phyloP scores from a whole-genome alignment of 2,888 invertebrate genomes.

The Nymphalis c-album region DNA sequence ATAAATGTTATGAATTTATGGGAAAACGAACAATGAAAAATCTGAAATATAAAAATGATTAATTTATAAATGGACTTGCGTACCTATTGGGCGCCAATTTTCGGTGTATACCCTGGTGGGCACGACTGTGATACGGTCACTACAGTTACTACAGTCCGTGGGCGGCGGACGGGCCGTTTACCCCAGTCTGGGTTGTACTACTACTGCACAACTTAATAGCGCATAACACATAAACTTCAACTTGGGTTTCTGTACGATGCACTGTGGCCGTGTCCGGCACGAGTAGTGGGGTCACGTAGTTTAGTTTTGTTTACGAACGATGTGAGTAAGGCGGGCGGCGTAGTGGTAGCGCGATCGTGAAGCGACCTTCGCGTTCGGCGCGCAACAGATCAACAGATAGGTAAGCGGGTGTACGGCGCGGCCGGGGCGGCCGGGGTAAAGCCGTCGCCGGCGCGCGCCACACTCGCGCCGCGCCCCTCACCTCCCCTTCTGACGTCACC shows the following conservation, averaged over 20 bases:
- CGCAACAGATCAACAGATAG: slow-evolving; percentile 71
- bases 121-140: slow-evolving; percentile 50
- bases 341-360: slow-evolving; percentile 43
- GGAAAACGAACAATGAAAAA: too few relatives aligned
- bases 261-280: slow-evolving; percentile 6
- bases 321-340: slow-evolving; percentile 57
- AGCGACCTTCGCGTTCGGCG: slow-evolving; percentile 73
- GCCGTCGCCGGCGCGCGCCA: slow-evolving; percentile 45
- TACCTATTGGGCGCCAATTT: slow-evolving; percentile 47
- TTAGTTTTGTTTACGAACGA: slow-evolving; percentile 69
- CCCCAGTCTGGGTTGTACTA: slow-evolving; percentile 45
- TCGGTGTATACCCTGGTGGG: slow-evolving; percentile 58
- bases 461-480: slow-evolving; percentile 40
- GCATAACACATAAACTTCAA: slow-evolving; percentile 43
- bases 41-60: background rate
- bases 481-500: slow-evolving; percentile 72
- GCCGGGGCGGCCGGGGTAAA: slow-evolving; percentile 45
- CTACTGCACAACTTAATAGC: slow-evolving; percentile 49
- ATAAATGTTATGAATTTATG: background rate
- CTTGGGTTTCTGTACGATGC: slow-evolving; percentile 19
- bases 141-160: slow-evolving; percentile 64
- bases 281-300: slow-evolving; percentile 43
- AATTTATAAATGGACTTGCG: slow-evolving; percentile 28
- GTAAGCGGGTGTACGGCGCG: slow-evolving; percentile 53
- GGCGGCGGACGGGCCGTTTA: slow-evolving; percentile 67